Conservation (phyloP, 2,888 invertebrate genomes). For the Amiota mariae region DNA sequence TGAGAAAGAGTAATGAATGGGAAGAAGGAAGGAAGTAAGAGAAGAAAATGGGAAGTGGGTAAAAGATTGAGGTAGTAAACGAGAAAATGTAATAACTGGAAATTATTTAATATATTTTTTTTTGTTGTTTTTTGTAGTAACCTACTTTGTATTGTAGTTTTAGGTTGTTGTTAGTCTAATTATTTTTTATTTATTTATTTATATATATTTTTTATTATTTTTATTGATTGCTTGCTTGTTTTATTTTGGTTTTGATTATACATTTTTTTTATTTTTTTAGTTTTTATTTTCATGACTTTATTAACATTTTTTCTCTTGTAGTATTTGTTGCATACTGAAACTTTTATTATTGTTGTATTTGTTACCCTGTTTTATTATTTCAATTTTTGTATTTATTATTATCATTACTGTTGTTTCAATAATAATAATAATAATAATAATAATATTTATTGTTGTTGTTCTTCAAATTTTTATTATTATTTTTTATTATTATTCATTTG, state of each 20-base stretch:
- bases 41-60: background rate
- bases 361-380: too few species aligned
- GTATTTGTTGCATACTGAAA: background rate
- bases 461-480: too few species aligned
- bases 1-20: constrained; percentile 27
- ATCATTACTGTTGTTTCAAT: too few species aligned
- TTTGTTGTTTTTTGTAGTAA: constrained; percentile 24
- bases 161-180: constrained; percentile 22
- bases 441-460: too few species aligned
- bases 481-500: too few species aligned
- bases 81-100: constrained; percentile 55
- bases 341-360: too few species aligned
- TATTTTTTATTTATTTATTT: constrained; percentile 34
- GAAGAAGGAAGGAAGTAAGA: constrained; percentile 39
- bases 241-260: background rate
- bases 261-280: too few species aligned
- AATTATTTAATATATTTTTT: constrained; percentile 44
- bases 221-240: background rate
- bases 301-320: background rate
- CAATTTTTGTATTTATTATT: too few species aligned
- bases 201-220: background rate
- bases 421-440: too few species aligned
- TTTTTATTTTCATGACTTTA: background rate
- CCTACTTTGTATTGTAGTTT: background rate
- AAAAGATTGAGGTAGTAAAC: background rate